Evolutionary conservation across 1,140 invertebrate species (phyloP).

Genomic region (Drosophila saltans): DNA sequence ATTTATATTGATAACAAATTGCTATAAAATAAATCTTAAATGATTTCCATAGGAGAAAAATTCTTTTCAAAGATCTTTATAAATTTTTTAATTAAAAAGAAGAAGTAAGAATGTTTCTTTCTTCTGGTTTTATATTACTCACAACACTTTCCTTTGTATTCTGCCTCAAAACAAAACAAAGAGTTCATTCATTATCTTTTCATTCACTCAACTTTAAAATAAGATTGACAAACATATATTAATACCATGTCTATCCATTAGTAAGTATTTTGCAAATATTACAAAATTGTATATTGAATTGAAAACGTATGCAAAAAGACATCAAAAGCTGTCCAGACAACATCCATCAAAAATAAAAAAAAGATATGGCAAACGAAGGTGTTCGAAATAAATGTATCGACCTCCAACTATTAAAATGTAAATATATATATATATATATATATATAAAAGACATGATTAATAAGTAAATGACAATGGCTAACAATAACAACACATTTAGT

Average conservation of each 20-base stretch:
- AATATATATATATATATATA: no score
- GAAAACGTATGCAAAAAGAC: slow-evolving; percentile 10
- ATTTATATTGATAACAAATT: no score
- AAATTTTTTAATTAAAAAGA: no score
- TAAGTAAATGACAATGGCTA: slow-evolving; percentile 24
- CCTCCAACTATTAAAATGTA: no score
- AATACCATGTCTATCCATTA: neutral
- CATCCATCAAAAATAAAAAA: neutral
- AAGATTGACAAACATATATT: neutral
- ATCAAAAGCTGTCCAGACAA: slow-evolving; percentile 4
- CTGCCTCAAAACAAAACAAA: neutral
- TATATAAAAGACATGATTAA: neutral
- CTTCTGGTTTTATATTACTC: no score
- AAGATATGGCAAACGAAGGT: slow-evolving; percentile 3
- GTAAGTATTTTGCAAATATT: slow-evolving; percentile 22
- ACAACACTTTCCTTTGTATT: neutral
- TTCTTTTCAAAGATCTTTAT: no score
- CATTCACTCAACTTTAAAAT: neutral
- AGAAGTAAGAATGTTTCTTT: no score
- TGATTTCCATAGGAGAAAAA: no score
- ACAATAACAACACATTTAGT: slow-evolving; percentile 6
- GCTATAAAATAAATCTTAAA: no score
- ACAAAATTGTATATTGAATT: slow-evolving; percentile 18
- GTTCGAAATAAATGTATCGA: neutral
- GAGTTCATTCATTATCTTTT: neutral